These are phyloP conservation scores for Alentia gelatinosa DNA, from an alignment of 2,888 invertebrate species.

Conservation along the genomic window DNA sequence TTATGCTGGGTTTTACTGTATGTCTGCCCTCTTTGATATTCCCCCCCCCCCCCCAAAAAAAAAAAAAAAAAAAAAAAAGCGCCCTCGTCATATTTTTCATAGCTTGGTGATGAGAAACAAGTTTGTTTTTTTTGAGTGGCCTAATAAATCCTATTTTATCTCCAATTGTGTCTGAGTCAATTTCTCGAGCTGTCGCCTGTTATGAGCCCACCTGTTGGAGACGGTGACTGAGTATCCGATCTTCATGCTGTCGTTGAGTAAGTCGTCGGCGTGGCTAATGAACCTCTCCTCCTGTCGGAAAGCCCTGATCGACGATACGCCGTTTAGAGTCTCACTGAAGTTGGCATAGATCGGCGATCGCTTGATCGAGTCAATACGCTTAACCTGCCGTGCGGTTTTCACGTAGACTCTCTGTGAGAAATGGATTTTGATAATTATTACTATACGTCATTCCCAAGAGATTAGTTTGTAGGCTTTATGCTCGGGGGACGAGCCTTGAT, in stretches of 20 bases:
- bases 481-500: too few relatives aligned
- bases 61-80: too few relatives aligned
- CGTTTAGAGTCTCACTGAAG: slow-evolving; percentile 94
- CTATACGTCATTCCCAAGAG: too few relatives aligned
- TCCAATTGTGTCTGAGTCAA: too few relatives aligned
- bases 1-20: too few relatives aligned
- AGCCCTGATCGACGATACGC: slow-evolving; percentile 88
- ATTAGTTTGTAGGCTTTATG: too few relatives aligned
- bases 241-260: slow-evolving; percentile 94
- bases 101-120: too few relatives aligned
- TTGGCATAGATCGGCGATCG: slow-evolving; percentile 97
- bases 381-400: slow-evolving; percentile 93
- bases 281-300: slow-evolving; percentile 90
- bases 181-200: slow-evolving; percentile 63
- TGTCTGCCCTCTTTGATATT: too few relatives aligned
- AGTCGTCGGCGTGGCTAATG: slow-evolving; percentile 90
- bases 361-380: slow-evolving; percentile 94
- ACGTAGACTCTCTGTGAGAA: slow-evolving; percentile 90
- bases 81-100: too few relatives aligned
- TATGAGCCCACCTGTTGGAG: slow-evolving; percentile 85
- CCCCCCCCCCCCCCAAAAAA: too few relatives aligned
- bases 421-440: background rate
- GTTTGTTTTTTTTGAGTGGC: too few relatives aligned
- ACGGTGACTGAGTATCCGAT: slow-evolving; percentile 95
- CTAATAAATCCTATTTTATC: too few relatives aligned